Percentiles rank a stretch among this genome's conserved stretches.
phyloP scores from a whole-genome alignment of 1,140 invertebrate species.

The Anoplophora glabripennis region DNA sequence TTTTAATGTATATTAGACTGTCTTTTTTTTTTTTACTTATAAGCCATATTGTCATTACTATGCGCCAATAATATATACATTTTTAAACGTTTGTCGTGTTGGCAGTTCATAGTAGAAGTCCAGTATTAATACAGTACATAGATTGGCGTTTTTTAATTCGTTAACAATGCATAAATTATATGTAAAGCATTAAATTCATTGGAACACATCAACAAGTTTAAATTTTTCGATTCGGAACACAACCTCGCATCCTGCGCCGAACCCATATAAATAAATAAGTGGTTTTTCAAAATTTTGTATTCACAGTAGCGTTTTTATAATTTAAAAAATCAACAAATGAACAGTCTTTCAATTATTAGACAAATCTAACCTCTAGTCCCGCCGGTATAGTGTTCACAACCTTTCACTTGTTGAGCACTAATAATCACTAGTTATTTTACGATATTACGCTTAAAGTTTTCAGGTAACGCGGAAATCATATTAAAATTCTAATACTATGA shows the following conservation, averaged over 20 bases:
- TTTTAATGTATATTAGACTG: neutral
- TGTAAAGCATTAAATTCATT: slow-evolving; percentile 15
- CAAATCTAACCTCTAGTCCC: neutral
- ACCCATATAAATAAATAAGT: slow-evolving; percentile 12
- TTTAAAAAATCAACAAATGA: slow-evolving; percentile 7
- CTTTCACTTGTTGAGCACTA: slow-evolving; percentile 9
- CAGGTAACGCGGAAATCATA: slow-evolving; percentile 6
- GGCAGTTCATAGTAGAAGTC: slow-evolving; percentile 9
- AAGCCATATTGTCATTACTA: slow-evolving; percentile 14
- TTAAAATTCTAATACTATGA: slow-evolving; percentile 14
- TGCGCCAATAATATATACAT: slow-evolving; percentile 14
- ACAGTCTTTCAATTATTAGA: slow-evolving; percentile 16
- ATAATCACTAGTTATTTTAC: slow-evolving; percentile 4
- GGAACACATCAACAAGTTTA: slow-evolving; percentile 18
- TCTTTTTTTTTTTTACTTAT: slow-evolving; percentile 1
- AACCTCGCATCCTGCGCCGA: neutral
- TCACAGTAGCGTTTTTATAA: neutral
- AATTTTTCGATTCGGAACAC: slow-evolving; percentile 1
- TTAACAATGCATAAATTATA: slow-evolving; percentile 20
- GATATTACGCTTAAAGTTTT: slow-evolving; percentile 12
- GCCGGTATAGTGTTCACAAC: slow-evolving; percentile 14
- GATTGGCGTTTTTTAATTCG: slow-evolving; percentile 10
- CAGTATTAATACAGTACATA: slow-evolving; percentile 1
- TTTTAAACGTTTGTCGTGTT: neutral
- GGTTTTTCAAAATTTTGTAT: slow-evolving; percentile 5